Evolutionary conservation across 2,888 invertebrate genomes (phyloP).

Genomic region (Branchipolynoe longqiensis): DNA sequence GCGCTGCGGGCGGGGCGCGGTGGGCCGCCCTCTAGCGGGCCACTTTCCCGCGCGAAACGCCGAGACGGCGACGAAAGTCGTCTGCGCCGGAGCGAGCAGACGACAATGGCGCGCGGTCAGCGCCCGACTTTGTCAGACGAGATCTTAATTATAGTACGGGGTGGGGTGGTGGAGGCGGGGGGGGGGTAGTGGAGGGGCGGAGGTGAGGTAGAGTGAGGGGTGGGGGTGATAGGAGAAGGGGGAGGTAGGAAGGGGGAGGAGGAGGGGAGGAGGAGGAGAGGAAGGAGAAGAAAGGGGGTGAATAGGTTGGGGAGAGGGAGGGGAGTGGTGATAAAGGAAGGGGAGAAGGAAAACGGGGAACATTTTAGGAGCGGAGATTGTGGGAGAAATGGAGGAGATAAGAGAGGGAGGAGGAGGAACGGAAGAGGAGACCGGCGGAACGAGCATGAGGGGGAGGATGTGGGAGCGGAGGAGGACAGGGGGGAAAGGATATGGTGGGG

Average conservation of each 20-base stretch:
- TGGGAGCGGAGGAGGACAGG: background rate
- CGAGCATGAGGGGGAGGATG: background rate
- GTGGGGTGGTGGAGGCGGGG: background rate
- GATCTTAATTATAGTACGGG: no score
- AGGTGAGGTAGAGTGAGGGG: background rate
- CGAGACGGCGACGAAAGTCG: no score
- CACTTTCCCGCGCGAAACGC: no score
- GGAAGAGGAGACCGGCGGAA: background rate
- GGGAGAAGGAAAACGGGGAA: background rate
- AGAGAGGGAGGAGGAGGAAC: background rate
- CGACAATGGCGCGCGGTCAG: background rate
- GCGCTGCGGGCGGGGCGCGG: constrained; percentile 2
- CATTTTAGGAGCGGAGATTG: background rate
- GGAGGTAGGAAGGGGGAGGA: background rate
- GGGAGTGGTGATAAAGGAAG: background rate
- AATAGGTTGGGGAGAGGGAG: background rate
- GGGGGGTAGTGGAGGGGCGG: background rate
- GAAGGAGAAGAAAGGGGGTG: background rate
- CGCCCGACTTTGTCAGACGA: no score
- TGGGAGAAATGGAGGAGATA: background rate
- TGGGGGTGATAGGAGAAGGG: background rate
- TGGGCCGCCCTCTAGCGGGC: background rate
- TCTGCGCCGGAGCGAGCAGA: background rate
- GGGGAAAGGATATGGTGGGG: background rate
- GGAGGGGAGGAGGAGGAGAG: background rate